Percentiles rank a stretch among this genome's conserved stretches.
Evolutionary conservation across 2,797 vertebrate species (phyloP).

Genomic region (Galaxias olidus): DNA sequence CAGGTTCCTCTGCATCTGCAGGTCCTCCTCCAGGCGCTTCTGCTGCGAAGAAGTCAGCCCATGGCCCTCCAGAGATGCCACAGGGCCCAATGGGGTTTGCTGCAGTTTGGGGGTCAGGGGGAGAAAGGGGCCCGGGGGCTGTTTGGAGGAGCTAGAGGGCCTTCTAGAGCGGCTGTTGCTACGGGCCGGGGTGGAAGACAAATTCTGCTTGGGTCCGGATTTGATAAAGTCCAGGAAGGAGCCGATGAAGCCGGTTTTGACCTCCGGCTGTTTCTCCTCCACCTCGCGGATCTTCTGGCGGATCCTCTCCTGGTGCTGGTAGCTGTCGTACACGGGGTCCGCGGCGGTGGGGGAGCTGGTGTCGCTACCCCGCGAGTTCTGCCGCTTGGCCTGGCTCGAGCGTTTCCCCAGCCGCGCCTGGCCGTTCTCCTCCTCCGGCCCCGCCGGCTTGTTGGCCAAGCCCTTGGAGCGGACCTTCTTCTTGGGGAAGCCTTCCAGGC

Average conservation of each 20-base stretch:
- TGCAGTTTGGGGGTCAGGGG: constrained; percentile 74
- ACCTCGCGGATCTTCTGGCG: constrained; percentile 97
- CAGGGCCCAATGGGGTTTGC: constrained; percentile 53
- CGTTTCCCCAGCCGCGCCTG: constrained; percentile 82
- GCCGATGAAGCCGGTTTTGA: constrained; percentile 96
- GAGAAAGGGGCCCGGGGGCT: constrained; percentile 69
- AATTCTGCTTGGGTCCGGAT: constrained; percentile 93
- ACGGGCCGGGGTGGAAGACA: constrained; percentile 87
- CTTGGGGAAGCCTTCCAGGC: constrained; percentile 78
- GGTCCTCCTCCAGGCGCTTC: constrained; percentile 85
- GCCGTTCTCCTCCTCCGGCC: constrained; percentile 77
- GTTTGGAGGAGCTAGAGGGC: constrained; percentile 77
- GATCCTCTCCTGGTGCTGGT: constrained; percentile 96
- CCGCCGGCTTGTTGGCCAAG: constrained; percentile 76
- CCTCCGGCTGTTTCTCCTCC: constrained; percentile 97
- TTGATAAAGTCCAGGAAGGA: constrained; percentile 99
- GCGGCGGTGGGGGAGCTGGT: constrained; percentile 77
- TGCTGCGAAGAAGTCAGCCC: constrained; percentile 69
- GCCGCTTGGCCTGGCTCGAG: constrained; percentile 83
- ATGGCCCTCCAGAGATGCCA: constrained; percentile 70
- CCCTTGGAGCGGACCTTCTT: constrained; percentile 86
- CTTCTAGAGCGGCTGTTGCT: constrained; percentile 86
- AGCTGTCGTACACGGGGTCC: constrained; percentile 83
- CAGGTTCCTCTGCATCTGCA: constrained; percentile 92
- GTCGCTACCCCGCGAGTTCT: constrained; percentile 84